Conservation (phyloP, 2,888 invertebrate species). For the Eustalomyia histrio region DNA sequence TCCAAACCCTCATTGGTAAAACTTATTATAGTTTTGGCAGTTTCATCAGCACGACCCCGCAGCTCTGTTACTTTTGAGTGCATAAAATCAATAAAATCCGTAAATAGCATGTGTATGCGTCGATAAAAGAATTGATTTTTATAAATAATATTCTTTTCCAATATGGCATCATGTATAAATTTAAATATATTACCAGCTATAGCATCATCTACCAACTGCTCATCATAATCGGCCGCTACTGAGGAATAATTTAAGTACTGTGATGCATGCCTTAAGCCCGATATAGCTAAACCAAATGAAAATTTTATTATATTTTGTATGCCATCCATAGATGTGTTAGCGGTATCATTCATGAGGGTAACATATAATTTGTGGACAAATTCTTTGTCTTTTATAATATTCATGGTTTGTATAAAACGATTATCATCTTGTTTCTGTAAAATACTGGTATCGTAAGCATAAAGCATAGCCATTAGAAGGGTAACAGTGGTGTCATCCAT, state of each 20-base stretch:
- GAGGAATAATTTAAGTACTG: slow-evolving; percentile 81
- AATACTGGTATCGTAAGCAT: slow-evolving; percentile 90
- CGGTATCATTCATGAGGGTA: slow-evolving; percentile 78
- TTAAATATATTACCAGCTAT: slow-evolving; percentile 89
- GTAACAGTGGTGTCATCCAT: slow-evolving; percentile 89
- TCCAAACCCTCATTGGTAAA: slow-evolving; percentile 88
- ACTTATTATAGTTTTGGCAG: slow-evolving; percentile 87
- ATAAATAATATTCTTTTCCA: slow-evolving; percentile 85
- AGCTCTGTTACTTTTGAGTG: slow-evolving; percentile 93
- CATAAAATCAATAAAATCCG: slow-evolving; percentile 95
- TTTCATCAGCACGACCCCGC: slow-evolving; percentile 92
- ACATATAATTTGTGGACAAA: slow-evolving; percentile 81
- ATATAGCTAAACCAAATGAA: slow-evolving; percentile 85
- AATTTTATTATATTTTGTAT: slow-evolving; percentile 83
- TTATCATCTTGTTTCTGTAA: slow-evolving; percentile 88
- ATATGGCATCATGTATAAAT: slow-evolving; percentile 86
- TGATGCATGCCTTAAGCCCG: slow-evolving; percentile 82
- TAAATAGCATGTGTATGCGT: slow-evolving; percentile 90
- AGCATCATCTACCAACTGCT: slow-evolving; percentile 88
- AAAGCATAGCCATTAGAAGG: slow-evolving; percentile 90
- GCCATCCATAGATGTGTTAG: slow-evolving; percentile 69
- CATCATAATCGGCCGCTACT: slow-evolving; percentile 85
- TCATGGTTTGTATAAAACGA: slow-evolving; percentile 84
- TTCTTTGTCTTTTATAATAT: slow-evolving; percentile 83
- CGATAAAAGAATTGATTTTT: slow-evolving; percentile 90